Base-by-base conservation (phyloP, 2,797 vertebrate genomes). In the Peromyscus attwateri region DNA sequence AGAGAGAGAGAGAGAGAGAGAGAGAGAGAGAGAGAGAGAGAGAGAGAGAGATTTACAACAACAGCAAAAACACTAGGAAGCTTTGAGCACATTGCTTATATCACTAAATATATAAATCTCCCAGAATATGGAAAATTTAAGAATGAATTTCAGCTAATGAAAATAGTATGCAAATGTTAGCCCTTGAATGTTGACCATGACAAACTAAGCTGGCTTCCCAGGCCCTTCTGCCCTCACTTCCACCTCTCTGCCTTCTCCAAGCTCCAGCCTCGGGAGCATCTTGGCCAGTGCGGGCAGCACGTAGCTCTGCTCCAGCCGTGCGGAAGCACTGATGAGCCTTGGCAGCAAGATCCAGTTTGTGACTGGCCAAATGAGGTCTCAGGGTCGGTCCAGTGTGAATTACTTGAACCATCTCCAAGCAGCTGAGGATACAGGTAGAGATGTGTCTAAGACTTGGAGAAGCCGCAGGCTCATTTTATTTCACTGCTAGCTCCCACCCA, bases 361-460 rank as follows among this genome's bases (percentile, higher is more conserved):
- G 97, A 97, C 90, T 19, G 60, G 87, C 87, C 94, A 85, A 27
- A 94, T 84, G 52, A 91, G 81, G 77, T 71, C 95, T 71, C 82
- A 85, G 76, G 87, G 90, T 83, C 73, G 82, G 60, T 90, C 80
- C 84, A 37, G 60, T 77, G 73, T 57, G 46, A 96, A 52, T 62
- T 73, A 76, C n/a, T 91, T 17, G 4, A 89, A 80, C 87, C 66
- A n/a, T 68, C 93, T 93, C 80, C 92, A 82, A 82, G 57, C 85
- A 95, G 21, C 89, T 83, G 62, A 49, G 23, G 49, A 84, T 27
- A 5, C 52, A 29, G 6, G 34, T 79, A 80, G 85, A 55, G 31
- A 70, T 62, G 12, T 19, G 75, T 31, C 76, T 19, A 19, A 71
- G n/a, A 19, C 89, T 79, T 49, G 25, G 23, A 84, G 52, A 92